Evolutionary conservation across 2,113 vertebrate genomes (phyloP).

Genomic region (Megaptera novaeangliae): DNA sequence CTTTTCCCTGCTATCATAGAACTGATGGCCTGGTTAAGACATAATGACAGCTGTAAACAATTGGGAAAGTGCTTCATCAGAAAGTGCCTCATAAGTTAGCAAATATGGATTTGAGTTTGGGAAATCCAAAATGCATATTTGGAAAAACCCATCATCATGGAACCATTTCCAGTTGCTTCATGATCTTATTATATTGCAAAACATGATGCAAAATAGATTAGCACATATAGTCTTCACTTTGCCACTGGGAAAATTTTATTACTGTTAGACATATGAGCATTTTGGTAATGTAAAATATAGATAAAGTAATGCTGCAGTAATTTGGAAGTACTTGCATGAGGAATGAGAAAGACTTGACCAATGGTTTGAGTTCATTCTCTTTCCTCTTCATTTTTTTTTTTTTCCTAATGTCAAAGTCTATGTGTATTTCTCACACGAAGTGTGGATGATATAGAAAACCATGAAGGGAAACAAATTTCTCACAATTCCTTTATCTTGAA

Average conservation of each 20-base stretch:
- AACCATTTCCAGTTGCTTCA: constrained; percentile 15
- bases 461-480: not conserved
- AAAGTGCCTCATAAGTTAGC: not conserved
- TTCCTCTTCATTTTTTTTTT: not conserved
- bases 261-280: not conserved
- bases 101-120: not conserved
- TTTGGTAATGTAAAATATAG: not conserved
- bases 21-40: not conserved
- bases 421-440: not conserved
- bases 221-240: not conserved
- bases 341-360: not conserved
- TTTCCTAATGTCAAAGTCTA: constrained; percentile 11
- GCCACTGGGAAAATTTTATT: constrained; percentile 15
- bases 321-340: not conserved
- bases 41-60: not conserved
- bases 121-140: constrained; percentile 37
- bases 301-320: not conserved
- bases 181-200: constrained; percentile 4
- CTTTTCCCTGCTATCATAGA: not conserved
- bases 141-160: constrained; percentile 1
- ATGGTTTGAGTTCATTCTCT: not conserved
- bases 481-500: not conserved
- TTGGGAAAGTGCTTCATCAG: not conserved
- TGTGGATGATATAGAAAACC: not conserved
- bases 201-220: not conserved